These are phyloP conservation scores for Megalopta genalis DNA, from an alignment of 1,140 invertebrate genomes.

Conservation along the genomic window DNA sequence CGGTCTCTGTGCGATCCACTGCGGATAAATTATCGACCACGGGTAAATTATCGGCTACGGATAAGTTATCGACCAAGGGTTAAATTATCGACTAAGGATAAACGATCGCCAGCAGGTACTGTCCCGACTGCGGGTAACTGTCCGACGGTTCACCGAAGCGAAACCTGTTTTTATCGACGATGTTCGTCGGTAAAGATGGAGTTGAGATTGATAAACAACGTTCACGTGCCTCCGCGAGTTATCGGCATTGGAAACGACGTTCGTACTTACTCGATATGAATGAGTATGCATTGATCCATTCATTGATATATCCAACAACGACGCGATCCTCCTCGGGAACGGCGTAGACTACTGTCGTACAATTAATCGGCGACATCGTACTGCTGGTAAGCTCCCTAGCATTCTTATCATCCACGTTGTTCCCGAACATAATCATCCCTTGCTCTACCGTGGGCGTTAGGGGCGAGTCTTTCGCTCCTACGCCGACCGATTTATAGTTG, in stretches of 20 bases:
- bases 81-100: too few relatives aligned
- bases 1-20: neutral
- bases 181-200: neutral
- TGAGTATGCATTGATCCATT: slow-evolving; percentile 84
- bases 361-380: slow-evolving; percentile 74
- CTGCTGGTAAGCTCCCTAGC: slow-evolving; percentile 55
- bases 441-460: slow-evolving; percentile 69
- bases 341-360: slow-evolving; percentile 76
- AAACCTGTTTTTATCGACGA: neutral
- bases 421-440: slow-evolving; percentile 67
- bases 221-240: neutral
- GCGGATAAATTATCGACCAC: neutral
- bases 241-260: neutral
- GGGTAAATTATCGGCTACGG: too few relatives aligned
- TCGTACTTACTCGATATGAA: slow-evolving; percentile 82
- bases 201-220: neutral
- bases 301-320: slow-evolving; percentile 83
- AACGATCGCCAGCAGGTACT: neutral
- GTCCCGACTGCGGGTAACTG: neutral
- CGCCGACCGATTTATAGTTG: slow-evolving; percentile 71
- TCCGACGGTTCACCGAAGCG: neutral
- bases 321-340: slow-evolving; percentile 76
- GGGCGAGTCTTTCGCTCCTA: slow-evolving; percentile 67
- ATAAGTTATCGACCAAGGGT: too few relatives aligned
- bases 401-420: slow-evolving; percentile 57